Base-by-base conservation (phyloP, 2,888 invertebrate genomes). In the Nezara viridula region DNA sequence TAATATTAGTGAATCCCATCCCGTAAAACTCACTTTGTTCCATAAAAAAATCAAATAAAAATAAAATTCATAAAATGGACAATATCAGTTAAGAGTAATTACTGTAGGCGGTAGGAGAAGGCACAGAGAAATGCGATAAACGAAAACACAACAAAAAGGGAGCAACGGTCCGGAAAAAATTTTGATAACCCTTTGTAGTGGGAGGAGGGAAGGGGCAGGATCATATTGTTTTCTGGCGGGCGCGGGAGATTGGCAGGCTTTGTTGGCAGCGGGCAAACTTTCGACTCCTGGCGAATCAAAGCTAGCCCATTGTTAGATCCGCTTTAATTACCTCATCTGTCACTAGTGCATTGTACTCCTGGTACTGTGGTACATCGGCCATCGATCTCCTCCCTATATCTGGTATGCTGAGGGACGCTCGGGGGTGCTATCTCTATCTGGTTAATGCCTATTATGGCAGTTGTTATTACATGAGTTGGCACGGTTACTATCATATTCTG, bases 291-390 rank as follows among this genome's bases (percentile, higher is more conserved):
- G n/a, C 60, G 52, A 86, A 86, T 86, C 86, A 86, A 86, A 86
- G 60, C 86, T 37, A 52, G 40, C n/a, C 86, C 86, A 86, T 86
- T 86, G 86, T 55, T 47, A 60, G 60, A 86, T 24, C 55, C 40
- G 37, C 52, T 55, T 86, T 86, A 86, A 86, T 86, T 52, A 86
- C 86, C 52, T 86, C 86, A 86, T 86, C 86, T 50, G 86, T 86
- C 86, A 86, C 81, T 81, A 47, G 81, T 81, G 44, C 81, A 81
- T 81, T 81, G 81, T 81, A 81, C 44, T 47, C 81, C 44, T n/a
- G 81, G 66, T 73, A 32, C 66, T 37, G 66, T 73, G 66, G 32
- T 73, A 73, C 66, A 73, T 73, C 66, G 66, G 32, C 32, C 66
- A 73, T 73, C 66, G 66, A 73, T 73, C 66, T 37, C 66, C 6